A percentile compares a stretch with the other conserved stretches of the same genome.
Conservation (phyloP, 2,113 vertebrate genomes). For the Trinectes maculatus region DNA sequence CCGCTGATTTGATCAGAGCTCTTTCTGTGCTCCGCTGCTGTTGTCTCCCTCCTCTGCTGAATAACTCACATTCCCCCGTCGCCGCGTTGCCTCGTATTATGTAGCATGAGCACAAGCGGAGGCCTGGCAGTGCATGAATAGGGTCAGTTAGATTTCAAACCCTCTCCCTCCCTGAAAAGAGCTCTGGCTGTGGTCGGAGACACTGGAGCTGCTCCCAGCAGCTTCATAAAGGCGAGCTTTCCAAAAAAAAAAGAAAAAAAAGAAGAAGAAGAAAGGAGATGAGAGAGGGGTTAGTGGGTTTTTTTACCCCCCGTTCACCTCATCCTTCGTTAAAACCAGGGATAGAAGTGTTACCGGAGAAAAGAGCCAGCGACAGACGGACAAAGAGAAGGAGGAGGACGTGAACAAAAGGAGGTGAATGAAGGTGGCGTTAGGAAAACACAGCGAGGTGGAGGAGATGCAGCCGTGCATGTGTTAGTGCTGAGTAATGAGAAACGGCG, state of each 20-base stretch:
- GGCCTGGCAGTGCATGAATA: slow-evolving; percentile 83
- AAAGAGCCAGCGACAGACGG: slow-evolving; percentile 35
- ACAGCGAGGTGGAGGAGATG: neutral
- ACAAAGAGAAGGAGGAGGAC: slow-evolving; percentile 23
- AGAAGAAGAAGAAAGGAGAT: slow-evolving; percentile 59
- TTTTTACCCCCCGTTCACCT: slow-evolving; percentile 50
- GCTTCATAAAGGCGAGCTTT: slow-evolving; percentile 81
- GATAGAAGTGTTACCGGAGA: slow-evolving; percentile 47
- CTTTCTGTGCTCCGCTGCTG: slow-evolving; percentile 46
- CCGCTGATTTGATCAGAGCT: slow-evolving; percentile 58
- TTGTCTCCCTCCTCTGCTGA: slow-evolving; percentile 50
- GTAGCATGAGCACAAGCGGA: slow-evolving; percentile 73
- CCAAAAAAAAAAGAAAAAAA: slow-evolving; percentile 45
- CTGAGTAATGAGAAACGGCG: too few relatives aligned
- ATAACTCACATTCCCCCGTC: slow-evolving; percentile 78
- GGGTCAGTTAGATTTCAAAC: slow-evolving; percentile 84
- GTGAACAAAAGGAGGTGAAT: neutral
- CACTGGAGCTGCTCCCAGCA: slow-evolving; percentile 76
- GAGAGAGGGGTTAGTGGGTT: slow-evolving; percentile 64
- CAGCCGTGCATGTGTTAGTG: too few relatives aligned
- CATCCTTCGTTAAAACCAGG: slow-evolving; percentile 61
- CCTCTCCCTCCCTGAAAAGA: slow-evolving; percentile 84
- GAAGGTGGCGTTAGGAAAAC: slow-evolving; percentile 20
- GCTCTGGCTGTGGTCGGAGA: slow-evolving; percentile 75
- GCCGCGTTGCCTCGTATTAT: slow-evolving; percentile 71